A percentile compares a stretch with the other conserved stretches of the same genome.
These are phyloP conservation scores for Spisula subtruncata DNA, from an alignment of 2,888 invertebrate species.

Conservation along the genomic window DNA sequence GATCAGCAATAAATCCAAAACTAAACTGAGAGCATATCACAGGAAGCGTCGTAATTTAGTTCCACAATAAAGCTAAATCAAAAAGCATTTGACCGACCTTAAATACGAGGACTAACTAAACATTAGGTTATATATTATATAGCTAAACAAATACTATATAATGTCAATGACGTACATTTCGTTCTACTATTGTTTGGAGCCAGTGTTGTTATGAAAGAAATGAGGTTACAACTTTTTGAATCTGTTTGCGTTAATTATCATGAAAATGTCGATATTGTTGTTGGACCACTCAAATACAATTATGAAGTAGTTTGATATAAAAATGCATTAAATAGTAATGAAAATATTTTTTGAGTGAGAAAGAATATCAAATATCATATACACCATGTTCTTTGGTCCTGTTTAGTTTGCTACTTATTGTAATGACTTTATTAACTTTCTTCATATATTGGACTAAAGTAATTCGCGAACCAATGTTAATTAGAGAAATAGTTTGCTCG, in stretches of 20 bases:
- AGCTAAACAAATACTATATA: too few species aligned
- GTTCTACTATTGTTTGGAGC: background rate
- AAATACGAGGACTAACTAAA: too few species aligned
- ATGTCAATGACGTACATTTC: background rate
- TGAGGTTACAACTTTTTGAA: background rate
- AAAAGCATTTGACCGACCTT: too few species aligned
- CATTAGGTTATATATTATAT: too few species aligned
- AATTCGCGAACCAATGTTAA: background rate
- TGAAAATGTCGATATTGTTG: background rate
- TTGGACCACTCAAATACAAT: background rate
- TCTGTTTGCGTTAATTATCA: background rate
- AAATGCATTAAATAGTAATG: too few species aligned
- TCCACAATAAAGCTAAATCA: too few species aligned
- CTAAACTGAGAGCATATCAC: too few species aligned
- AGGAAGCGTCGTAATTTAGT: too few species aligned
- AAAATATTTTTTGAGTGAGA: too few species aligned
- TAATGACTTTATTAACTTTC: too few species aligned
- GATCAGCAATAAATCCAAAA: too few species aligned
- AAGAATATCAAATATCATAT: background rate
- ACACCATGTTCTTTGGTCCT: background rate
- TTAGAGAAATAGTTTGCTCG: background rate
- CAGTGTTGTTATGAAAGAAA: background rate
- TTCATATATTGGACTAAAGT: background rate
- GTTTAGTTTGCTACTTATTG: background rate
- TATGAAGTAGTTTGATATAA: too few species aligned